Percentiles rank a stretch among this genome's conserved stretches.
Conservation (phyloP, 23 tunicate species). For the Phallusia fumigata region DNA sequence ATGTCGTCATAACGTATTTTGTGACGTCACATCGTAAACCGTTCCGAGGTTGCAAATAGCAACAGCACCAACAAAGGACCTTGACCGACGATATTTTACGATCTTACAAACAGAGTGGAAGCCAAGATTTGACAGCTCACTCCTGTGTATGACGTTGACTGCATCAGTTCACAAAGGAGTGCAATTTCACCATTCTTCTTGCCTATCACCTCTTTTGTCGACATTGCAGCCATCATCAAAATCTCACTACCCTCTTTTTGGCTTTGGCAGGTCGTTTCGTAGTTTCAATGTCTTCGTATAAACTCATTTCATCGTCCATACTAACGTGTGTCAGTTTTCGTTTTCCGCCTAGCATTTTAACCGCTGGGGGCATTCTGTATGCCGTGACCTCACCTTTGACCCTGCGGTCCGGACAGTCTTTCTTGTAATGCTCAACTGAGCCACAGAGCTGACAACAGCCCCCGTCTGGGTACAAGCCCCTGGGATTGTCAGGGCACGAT, state of each 20-base stretch:
- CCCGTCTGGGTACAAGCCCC: constrained; percentile 89
- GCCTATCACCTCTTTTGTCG: too few relatives aligned
- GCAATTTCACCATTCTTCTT: too few relatives aligned
- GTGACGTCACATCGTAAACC: too few relatives aligned
- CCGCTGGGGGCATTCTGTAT: constrained; percentile 20
- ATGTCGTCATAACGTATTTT: too few relatives aligned
- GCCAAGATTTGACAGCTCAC: too few relatives aligned
- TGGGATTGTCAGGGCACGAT: constrained; percentile 92
- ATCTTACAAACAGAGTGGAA: too few relatives aligned
- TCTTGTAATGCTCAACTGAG: constrained; percentile 84
- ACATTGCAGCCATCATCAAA: not conserved
- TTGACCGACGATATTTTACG: too few relatives aligned
- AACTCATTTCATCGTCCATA: constrained; percentile 72
- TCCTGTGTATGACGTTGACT: too few relatives aligned
- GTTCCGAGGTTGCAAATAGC: too few relatives aligned
- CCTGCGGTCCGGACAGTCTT: constrained; percentile 86
- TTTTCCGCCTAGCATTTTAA: not conserved
- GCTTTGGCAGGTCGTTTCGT: constrained; percentile 16
- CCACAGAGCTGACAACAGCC: constrained; percentile 89
- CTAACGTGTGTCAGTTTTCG: constrained; percentile 19
- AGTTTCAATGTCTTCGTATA: constrained; percentile 56
- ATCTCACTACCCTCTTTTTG: constrained; percentile 60
- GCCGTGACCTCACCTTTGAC: constrained; percentile 68
- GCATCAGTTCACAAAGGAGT: too few relatives aligned
- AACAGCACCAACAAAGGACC: too few relatives aligned